Percentiles rank a stretch among this genome's conserved stretches.
phyloP scores from a whole-genome alignment of 2,797 vertebrate genomes.

The Peromyscus melanophrys region DNA sequence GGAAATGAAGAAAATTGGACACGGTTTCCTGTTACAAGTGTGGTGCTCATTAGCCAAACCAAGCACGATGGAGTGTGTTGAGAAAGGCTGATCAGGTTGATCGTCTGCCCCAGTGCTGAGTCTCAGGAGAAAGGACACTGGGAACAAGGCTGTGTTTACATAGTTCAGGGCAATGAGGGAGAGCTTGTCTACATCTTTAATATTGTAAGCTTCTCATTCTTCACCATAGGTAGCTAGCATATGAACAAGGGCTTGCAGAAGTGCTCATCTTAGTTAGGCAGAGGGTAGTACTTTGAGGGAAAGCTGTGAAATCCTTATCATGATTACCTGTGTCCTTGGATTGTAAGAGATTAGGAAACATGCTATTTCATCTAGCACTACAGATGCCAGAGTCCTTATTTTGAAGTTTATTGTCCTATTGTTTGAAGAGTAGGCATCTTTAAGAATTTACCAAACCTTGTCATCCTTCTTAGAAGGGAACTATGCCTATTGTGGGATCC shows the following conservation, averaged over 20 bases:
- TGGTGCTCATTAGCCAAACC: constrained; percentile 2
- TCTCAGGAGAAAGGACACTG: not conserved
- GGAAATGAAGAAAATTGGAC: constrained; percentile 16
- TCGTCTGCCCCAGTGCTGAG: not conserved
- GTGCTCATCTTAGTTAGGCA: not conserved
- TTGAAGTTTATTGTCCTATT: not conserved
- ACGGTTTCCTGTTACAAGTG: constrained; percentile 7
- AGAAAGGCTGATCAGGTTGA: not conserved
- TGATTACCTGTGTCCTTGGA: not conserved
- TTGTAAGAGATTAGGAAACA: not conserved
- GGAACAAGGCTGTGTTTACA: not conserved
- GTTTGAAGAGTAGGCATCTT: not conserved
- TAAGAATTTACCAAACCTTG: not conserved
- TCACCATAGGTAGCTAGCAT: not conserved
- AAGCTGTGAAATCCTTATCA: not conserved
- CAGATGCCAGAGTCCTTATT: not conserved
- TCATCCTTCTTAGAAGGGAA: constrained; percentile 16
- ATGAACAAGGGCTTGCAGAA: not conserved
- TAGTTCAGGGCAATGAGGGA: constrained; percentile 28
- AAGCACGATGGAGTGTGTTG: not conserved
- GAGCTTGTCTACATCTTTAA: not conserved
- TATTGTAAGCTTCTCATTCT: not conserved
- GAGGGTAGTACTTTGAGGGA: not conserved
- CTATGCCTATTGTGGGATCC: not conserved
- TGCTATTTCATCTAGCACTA: not conserved